Evolutionary conservation across 2,113 vertebrate species (phyloP).

Genomic region (Amphiprion ocellaris): DNA sequence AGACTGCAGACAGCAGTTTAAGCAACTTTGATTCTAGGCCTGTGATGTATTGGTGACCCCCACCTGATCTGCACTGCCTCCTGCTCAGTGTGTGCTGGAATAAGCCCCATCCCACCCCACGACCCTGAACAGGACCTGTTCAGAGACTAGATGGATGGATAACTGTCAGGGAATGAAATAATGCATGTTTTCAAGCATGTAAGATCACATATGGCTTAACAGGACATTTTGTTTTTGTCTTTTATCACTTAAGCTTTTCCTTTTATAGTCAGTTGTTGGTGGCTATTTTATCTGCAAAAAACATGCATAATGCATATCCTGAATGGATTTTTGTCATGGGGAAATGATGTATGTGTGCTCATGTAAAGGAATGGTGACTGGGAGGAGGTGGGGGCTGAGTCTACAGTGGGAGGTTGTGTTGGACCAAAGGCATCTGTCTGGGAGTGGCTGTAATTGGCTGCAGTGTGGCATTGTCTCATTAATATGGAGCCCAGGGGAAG

Average conservation of each 20-base stretch:
- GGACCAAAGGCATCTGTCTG: slow-evolving; percentile 82
- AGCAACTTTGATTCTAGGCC: background rate
- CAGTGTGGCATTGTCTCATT: slow-evolving; percentile 81
- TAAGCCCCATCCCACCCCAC: background rate
- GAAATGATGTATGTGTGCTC: slow-evolving; percentile 65
- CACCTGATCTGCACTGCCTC: background rate
- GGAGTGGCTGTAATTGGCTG: slow-evolving; percentile 85
- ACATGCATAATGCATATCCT: slow-evolving; percentile 41
- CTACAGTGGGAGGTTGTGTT: slow-evolving; percentile 71
- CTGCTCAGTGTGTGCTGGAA: background rate
- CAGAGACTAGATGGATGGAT: slow-evolving; percentile 13
- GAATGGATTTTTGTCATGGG: slow-evolving; percentile 58
- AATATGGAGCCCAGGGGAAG: slow-evolving; percentile 85
- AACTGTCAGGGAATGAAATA: slow-evolving; percentile 26
- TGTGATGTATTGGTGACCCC: slow-evolving; percentile 4
- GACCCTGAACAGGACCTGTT: slow-evolving; percentile 1
- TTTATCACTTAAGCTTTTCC: background rate
- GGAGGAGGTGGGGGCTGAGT: slow-evolving; percentile 37
- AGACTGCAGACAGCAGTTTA: slow-evolving; percentile 9
- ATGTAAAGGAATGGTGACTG: slow-evolving; percentile 53
- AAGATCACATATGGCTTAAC: background rate
- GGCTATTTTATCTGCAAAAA: slow-evolving; percentile 27
- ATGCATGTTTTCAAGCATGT: slow-evolving; percentile 18
- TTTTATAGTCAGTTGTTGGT: background rate
- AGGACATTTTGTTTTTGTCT: background rate